These are phyloP conservation scores for Burhinus bistriatus DNA, from an alignment of 2,113 vertebrate genomes.

Conservation along the genomic window DNA sequence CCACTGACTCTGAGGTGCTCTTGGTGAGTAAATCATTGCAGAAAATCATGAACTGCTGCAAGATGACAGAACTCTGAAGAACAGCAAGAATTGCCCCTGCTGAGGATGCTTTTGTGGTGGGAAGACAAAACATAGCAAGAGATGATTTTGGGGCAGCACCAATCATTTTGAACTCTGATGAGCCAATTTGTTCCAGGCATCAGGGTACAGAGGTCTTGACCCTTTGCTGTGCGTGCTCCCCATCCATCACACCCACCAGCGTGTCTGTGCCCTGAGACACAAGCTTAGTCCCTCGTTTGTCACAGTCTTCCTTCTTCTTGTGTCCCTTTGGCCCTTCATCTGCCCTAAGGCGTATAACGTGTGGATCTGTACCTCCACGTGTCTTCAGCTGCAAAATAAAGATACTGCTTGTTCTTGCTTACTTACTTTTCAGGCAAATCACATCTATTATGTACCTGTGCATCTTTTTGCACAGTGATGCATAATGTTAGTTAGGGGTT, in stretches of 20 bases:
- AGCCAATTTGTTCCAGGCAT: not conserved
- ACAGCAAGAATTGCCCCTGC: not conserved
- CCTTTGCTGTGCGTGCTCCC: not conserved
- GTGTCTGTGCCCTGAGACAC: not conserved
- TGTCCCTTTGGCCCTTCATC: not conserved
- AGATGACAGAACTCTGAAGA: not conserved
- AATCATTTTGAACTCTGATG: not conserved
- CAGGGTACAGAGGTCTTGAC: not conserved
- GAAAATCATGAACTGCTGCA: not conserved
- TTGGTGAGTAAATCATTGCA: not conserved
- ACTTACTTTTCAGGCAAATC: not conserved
- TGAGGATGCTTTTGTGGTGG: not conserved
- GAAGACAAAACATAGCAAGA: not conserved
- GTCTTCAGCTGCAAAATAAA: not conserved
- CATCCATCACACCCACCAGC: not conserved
- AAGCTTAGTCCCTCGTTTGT: not conserved
- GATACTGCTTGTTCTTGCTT: not conserved
- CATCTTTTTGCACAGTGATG: not conserved
- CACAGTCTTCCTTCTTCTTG: not conserved
- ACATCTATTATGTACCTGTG: not conserved
- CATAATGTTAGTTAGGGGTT: not conserved
- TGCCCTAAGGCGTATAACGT: not conserved
- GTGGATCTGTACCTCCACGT: not conserved
- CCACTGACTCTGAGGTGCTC: not conserved
- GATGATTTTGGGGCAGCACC: not conserved